Base-by-base conservation (phyloP, 1,140 invertebrate species). In the Matsumurasca onukii region DNA sequence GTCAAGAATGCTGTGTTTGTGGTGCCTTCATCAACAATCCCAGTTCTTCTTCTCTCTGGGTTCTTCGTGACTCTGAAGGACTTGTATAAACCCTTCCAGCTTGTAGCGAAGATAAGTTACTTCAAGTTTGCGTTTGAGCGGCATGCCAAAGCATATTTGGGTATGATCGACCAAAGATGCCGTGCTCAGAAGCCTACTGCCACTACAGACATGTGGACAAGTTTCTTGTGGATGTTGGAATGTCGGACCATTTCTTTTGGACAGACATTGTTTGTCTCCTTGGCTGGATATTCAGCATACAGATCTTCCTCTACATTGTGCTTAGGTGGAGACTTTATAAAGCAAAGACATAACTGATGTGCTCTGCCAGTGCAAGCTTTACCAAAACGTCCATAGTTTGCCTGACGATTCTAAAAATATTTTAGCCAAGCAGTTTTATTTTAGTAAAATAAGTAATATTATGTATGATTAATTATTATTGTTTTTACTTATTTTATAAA, bases 171-270 rank as follows among this genome's bases (percentile, higher is more conserved):
- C 85, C 86, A 68, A 89, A 91, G 73, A 80, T 94, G 55, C 82
- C 90, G 72, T 94, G 92, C 78, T 86, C 86, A 27, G 84, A 89
- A 73, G 85, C 86, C n/a, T 93, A 92, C 77, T 97, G 94, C 81
- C 91, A 94, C 74, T 95, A 90, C 79, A 88, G 89, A 74, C 88
- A 88, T 71, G 92, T 94, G 1, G 85, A 86, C 67, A 91, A 91
- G 75, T 93, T 97, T 75, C 83, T 98, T 31, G 86, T 91, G 68
- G 87, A 94, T 77, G 88, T 96, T 84, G 90, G 92, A n/a, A 93
- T 97, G 85, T 80, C 81, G 31, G 78, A 83, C 69, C 86, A 89
- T 0, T 86, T 88, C 39, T 95, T 93, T 72, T 92, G 91, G 86
- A 5, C 48, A n/a, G 48, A 65, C 31, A 27, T 65, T 12, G 62